Evolutionary conservation across 2,888 invertebrate genomes (phyloP).

Genomic region (Seira musarum): DNA sequence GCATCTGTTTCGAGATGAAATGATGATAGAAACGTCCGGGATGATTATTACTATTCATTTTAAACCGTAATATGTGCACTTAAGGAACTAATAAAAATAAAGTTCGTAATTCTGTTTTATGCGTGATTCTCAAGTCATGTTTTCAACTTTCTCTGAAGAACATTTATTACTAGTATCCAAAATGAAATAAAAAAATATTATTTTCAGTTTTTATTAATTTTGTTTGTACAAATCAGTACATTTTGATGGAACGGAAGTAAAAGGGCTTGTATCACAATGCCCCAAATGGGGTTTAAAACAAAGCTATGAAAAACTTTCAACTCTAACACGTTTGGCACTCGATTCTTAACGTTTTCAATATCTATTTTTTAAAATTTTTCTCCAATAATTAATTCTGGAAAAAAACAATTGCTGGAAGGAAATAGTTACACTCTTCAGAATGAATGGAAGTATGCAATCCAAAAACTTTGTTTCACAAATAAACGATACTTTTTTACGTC

Average conservation of each 20-base stretch:
- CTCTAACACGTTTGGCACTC: no score
- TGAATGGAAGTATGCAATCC: not conserved
- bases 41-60: slow-evolving; percentile 37
- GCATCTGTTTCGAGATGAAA: slow-evolving; percentile 62
- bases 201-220: not conserved
- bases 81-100: not conserved
- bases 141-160: no score
- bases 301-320: no score
- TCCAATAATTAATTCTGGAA: no score
- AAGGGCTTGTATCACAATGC: slow-evolving; percentile 23
- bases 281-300: not conserved
- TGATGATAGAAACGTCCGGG: slow-evolving; percentile 44
- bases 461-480: not conserved
- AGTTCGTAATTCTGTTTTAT: no score
- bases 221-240: no score
- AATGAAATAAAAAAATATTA: not conserved
- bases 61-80: not conserved
- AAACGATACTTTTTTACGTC: not conserved
- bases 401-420: no score
- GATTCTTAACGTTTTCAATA: no score
- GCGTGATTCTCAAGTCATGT: no score
- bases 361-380: no score
- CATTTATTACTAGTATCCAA: not conserved
- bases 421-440: no score
- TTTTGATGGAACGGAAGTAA: no score